Evolutionary conservation across 1,140 invertebrate genomes (phyloP), one percentile per base, ranked within the genome.

Genomic region (Lepidostoma basale): DNA sequence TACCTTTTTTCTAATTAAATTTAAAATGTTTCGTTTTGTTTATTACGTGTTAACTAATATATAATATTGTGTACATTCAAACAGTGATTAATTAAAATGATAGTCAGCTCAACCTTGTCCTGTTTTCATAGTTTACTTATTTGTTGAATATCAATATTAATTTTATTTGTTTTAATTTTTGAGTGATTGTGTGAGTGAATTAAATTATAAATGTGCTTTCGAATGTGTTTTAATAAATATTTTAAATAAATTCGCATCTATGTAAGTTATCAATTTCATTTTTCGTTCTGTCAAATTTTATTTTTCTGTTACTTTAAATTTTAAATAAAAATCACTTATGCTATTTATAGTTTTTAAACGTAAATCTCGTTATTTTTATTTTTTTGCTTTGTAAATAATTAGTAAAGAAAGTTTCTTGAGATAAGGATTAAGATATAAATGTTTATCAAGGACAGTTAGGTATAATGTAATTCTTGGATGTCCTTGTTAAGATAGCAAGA

Each of bases 91-190:
- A n/a, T n/a, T n/a, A 22, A 22, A 20, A 18, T 56, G 28, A 36
- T 56, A 33, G 28, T 20, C 30, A 3, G 14, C n/a, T 9, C 30
- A 56, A 56, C 52, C 52, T 56, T 56, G 52, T 30, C 30, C 52
- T 18, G n/a, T 12, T 36, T 56, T 36, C 18, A 36, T 23, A 10
- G 14, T 14, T 10, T 2, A 18, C 22, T 56, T 16, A 56, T 56
- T 36, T 33, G 30, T 30, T 56, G 20, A 56, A 22, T 47, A 18
- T 47, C 10, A 56, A 18, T 22, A 20, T 36, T 49, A 23, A 56
- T 56, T 56, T n/a, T 36, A 36, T 10, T 36, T 56, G 3, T 20
- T 14, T 33, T 5, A 56, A 56, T 22, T 56, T 30, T 3, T 0
- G 52, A 18, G 52, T 56, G 52, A 10, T 20, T 22, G 44, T 47